Evolutionary conservation across 2,888 invertebrate species (phyloP).

Genomic region (Luperina nickerlii): DNA sequence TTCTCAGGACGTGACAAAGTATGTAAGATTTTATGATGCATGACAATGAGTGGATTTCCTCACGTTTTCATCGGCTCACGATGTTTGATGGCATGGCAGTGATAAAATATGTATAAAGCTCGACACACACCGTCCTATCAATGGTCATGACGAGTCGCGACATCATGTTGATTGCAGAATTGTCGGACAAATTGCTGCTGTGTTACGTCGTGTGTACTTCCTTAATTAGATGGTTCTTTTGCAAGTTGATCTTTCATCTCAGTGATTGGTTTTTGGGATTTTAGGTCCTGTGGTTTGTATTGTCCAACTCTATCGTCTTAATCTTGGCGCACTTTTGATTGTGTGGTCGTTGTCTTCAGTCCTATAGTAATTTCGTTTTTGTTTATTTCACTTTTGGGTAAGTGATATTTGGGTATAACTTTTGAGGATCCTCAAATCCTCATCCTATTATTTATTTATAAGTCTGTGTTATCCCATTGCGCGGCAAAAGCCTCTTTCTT

Average conservation of each 20-base stretch:
- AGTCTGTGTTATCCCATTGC: too few species aligned
- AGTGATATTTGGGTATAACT: neutral
- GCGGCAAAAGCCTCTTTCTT: too few species aligned
- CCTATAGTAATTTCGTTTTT: neutral
- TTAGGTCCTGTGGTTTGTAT: neutral
- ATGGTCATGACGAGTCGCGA: conserved; percentile 22
- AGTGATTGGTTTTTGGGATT: neutral
- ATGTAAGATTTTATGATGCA: conserved; percentile 47
- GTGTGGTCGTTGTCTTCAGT: neutral
- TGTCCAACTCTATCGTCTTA: neutral
- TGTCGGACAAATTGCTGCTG: conserved; percentile 23
- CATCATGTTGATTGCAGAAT: conserved; percentile 12
- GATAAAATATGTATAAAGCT: conserved; percentile 23
- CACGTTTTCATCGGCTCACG: conserved; percentile 57
- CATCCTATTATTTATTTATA: neutral
- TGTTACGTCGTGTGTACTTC: conserved; percentile 1
- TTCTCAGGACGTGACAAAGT: conserved; percentile 35
- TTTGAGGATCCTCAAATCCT: neutral
- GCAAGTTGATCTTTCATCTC: neutral
- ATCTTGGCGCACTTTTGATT: neutral
- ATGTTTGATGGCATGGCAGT: conserved; percentile 23
- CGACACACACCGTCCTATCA: conserved; percentile 10
- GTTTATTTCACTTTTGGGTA: neutral
- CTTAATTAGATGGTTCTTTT: neutral
- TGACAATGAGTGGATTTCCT: conserved; percentile 55